Evolutionary conservation across 2,888 invertebrate species (phyloP).

Genomic region (Caenorhabditis doughertyi): DNA sequence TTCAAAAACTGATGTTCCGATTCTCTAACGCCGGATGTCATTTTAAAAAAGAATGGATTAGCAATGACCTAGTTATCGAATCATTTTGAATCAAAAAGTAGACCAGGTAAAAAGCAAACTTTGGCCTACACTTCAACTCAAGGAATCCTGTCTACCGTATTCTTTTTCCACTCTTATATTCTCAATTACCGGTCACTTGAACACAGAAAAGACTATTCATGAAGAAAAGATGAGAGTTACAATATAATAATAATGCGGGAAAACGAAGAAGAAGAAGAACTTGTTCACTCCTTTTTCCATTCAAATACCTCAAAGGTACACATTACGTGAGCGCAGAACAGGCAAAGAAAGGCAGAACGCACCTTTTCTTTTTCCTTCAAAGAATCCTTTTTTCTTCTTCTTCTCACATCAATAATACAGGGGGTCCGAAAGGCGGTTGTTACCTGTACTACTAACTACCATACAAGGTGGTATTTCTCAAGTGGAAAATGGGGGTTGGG

Average conservation of each 20-base stretch:
- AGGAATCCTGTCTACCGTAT: neutral
- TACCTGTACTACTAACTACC: conserved; percentile 25
- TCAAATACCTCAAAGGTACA: conserved; percentile 26
- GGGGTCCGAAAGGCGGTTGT: conserved; percentile 17
- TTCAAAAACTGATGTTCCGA: too few species aligned
- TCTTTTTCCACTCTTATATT: too few species aligned
- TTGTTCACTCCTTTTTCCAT: conserved; percentile 19
- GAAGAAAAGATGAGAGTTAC: neutral
- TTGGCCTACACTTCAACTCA: too few species aligned
- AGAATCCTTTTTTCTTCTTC: conserved; percentile 1
- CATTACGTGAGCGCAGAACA: conserved; percentile 41
- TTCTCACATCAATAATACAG: conserved; percentile 13
- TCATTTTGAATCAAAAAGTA: too few species aligned
- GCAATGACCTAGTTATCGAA: too few species aligned
- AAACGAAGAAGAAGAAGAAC: too few species aligned
- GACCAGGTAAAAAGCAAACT: too few species aligned
- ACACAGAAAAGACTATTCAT: neutral
- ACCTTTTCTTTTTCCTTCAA: too few species aligned
- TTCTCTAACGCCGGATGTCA: too few species aligned
- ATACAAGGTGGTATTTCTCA: conserved; percentile 54
- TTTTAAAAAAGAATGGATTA: too few species aligned
- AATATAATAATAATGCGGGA: neutral
- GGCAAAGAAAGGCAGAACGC: too few species aligned
- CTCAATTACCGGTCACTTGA: neutral
- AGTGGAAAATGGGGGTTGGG: conserved; percentile 27